Base-by-base conservation (phyloP, 2,113 vertebrate species). In the Elaphurus davidianus region DNA sequence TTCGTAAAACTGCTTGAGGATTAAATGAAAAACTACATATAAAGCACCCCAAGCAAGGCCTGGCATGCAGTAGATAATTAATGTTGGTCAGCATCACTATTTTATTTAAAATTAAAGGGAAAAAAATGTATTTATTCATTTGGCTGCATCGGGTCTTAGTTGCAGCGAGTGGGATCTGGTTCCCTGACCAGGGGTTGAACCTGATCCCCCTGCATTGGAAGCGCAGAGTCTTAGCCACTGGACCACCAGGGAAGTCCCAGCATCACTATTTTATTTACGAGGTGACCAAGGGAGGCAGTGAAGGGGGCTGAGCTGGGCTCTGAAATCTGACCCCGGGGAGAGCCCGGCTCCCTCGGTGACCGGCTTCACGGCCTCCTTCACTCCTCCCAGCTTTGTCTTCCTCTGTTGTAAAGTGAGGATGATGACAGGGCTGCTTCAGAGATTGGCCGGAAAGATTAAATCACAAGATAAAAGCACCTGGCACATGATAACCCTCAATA, bases 71-170 rank as follows among this genome's bases (percentile, higher is more conserved):
- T 1, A 86, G 50, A 74, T 33, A 57, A 27, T 45, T 43, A 3
- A 43, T 0, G 21, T 45, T 3, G 36, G 45, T 27, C 6, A 17
- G 85, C 19, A 28, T 10, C 25, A 2, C 5, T 3, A 30, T 6
- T 78, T 83, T 7, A 83, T 15, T 47, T 64, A 27, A 19, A 54
- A 54, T 54, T 54, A 54, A 54, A 54, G 52, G 12, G 2, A 50
- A 54, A 62, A 62, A 12, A 30, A 62, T 0, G 4, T 4, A 21
- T 23, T 23, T 71, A 1, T 7, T 76, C 36, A 43, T 25, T 43
- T 76, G 71, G 36, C 23, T 76, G 71, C 36, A 25, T 23, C 0
- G 0, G 36, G 36, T 76, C 36, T 43, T 27, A 43, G 71, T 6
- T 7, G 6, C 36, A 7, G 36, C 5, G 3, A 25, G 21, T 74